Evolutionary conservation across 2,797 vertebrate species (phyloP), one percentile per base, ranked within the genome.

Genomic region (Pangasius macronema): DNA sequence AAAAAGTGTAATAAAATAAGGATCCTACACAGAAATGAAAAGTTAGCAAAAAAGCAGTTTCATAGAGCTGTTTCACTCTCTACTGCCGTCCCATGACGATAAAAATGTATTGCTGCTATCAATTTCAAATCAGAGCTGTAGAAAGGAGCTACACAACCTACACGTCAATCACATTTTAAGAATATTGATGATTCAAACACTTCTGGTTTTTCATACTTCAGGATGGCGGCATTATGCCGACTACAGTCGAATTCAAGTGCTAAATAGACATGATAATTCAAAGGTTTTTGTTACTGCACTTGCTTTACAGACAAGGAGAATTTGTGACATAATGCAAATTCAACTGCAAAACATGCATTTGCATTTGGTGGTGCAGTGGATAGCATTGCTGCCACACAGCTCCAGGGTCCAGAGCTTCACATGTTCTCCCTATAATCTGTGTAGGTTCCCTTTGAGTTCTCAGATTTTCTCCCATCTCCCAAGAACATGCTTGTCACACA

Each of bases 61-160:
- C 7, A 27, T 3, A 20, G 13, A 18, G 24, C 42, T 30, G 16
- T 42, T 83, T 67, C 63, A 83, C 33, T 65, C 42, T 65, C 36
- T 83, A 10, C 61, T 49, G 59, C 42, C 16, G 24, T 67, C 39
- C 33, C 61, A 83, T n/a, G n/a, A 36, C 68, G 8, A 33, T 33
- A 57, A 53, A 81, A 81, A 5, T 59, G 57, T 30, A 83, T 36
- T 67, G 46, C 42, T 49, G 24, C 46, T 33, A 83, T 83, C 82
- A 68, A 53, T 83, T 67, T 51, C 10, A 63, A 83, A 83, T 22
- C 42, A 1, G 46, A 49, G 18, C 7, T 53, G 13, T n/a, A 68
- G 42, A 83, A 68, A 83, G 27, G 53, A 39, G 18, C 7, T 1
- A 22, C 42, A 68, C 24, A 30, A 46, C 27, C 46, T 18, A 36